phyloP scores from a whole-genome alignment of 2,888 invertebrate species.

The Sarcophaga subvicina region DNA sequence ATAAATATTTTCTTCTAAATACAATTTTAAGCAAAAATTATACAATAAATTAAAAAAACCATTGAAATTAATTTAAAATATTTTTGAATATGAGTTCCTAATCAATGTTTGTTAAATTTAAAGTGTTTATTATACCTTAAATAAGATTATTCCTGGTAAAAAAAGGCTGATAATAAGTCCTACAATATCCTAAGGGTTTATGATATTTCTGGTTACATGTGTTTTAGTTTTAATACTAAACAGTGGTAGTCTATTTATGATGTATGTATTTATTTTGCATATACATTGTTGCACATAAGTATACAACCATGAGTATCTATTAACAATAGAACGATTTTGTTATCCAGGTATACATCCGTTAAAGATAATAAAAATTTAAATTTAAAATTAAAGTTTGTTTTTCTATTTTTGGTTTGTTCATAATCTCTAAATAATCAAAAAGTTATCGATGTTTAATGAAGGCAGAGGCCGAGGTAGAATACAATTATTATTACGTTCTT shows the following conservation, averaged over 20 bases:
- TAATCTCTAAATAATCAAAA: slow-evolving; percentile 50
- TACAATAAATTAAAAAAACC: too few species aligned
- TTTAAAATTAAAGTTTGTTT: slow-evolving; percentile 37
- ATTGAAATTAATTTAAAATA: too few species aligned
- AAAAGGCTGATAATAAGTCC: neutral
- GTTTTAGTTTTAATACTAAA: neutral
- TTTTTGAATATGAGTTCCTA: too few species aligned
- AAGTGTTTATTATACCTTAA: too few species aligned
- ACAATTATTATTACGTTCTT: neutral
- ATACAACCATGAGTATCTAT: neutral
- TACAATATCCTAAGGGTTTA: neutral
- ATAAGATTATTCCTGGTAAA: slow-evolving; percentile 12
- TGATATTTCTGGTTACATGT: neutral
- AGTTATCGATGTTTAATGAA: neutral
- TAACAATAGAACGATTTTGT: slow-evolving; percentile 39
- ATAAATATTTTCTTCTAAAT: too few species aligned
- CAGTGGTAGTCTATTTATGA: neutral
- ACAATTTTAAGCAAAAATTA: too few species aligned
- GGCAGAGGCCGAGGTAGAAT: neutral
- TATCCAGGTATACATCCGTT: slow-evolving; percentile 69
- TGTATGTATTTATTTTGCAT: too few species aligned
- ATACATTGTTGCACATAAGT: neutral
- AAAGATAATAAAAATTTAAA: slow-evolving; percentile 62
- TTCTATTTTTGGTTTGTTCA: neutral
- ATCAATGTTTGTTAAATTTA: too few species aligned